Base-by-base conservation (phyloP, 2,113 vertebrate genomes). In the Passer montanus region DNA sequence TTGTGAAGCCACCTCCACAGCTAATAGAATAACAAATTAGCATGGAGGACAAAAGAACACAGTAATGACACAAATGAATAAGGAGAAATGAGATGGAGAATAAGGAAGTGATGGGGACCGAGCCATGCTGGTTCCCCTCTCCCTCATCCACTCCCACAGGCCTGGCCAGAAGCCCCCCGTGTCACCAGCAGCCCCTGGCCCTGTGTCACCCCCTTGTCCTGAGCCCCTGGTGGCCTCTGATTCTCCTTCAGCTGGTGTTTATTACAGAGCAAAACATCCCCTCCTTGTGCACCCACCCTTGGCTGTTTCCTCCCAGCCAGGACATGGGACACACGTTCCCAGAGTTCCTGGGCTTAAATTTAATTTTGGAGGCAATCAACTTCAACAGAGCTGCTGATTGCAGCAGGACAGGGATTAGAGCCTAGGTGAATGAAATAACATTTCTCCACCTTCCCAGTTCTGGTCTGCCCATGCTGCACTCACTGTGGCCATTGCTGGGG, bases 21-120 rank as follows among this genome's bases (percentile, higher is more conserved):
- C 67, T 78, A 96, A 91, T 46, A 84, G 92, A 94, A 68, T 89
- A 90, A 97, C 79, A 93, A 90, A 94, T 94, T 81, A 95, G 28
- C 76, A 78, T 8, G 79, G 90, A 94, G 95, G 94, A 94, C 90
- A 86, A 96, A 96, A 92, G 90, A 94, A 84, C 85, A 28, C 55
- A 74, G 83, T 23, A 80, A 92, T 23, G 47, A 78, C 55, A 80
- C 39, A 66, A 87, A 66, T 30, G 37, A 81, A 44, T 46, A 49
- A 74, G n/a, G 72, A 86, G 84, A 77, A 66, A 60, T 6, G 70
- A 84, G 77, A 24, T 1, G 41, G 19, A 21, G 60, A 47, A 27
- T 11, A 17, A 77, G 76, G 47, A 84, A 69, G 8, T 0, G 2
- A 39, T 13, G 56, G 43, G 39, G 15, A 28, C 35, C 58, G 24